Evolutionary conservation across 2,113 vertebrate genomes (phyloP).

Genomic region (Mormyrus lacerda): DNA sequence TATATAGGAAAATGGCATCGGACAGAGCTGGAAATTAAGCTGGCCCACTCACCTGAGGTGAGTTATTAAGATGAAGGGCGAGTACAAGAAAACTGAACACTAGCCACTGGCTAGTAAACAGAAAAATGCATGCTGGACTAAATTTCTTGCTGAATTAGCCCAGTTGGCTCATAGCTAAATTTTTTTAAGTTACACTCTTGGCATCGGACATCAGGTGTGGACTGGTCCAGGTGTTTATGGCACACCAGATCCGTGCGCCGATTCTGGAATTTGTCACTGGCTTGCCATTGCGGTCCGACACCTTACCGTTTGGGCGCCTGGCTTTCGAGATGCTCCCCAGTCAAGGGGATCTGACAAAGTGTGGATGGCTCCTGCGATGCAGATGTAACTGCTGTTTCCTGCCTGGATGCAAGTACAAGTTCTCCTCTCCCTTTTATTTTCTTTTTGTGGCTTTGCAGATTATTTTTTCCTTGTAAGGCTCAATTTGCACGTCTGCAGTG

Average conservation of each 20-base stretch:
- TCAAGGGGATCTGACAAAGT: neutral
- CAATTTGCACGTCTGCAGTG: neutral
- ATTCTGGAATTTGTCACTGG: neutral
- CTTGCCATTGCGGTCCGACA: neutral
- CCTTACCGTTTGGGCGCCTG: neutral
- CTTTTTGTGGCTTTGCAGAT: neutral
- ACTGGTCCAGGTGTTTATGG: neutral
- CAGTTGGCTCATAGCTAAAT: neutral
- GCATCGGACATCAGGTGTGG: neutral
- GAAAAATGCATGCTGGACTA: neutral
- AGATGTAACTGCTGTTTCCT: neutral
- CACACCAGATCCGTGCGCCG: neutral
- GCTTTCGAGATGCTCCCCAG: neutral
- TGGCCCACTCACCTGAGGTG: neutral
- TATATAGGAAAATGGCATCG: neutral
- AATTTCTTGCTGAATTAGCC: neutral
- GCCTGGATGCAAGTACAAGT: neutral
- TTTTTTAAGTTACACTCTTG: neutral
- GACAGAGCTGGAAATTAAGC: neutral
- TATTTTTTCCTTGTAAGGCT: neutral
- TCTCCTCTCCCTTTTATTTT: neutral
- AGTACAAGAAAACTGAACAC: neutral
- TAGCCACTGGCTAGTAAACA: neutral
- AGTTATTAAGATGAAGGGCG: neutral
- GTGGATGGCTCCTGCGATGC: neutral